phyloP scores from a whole-genome alignment of 2,888 invertebrate species.

The Dendrolimus houi region DNA sequence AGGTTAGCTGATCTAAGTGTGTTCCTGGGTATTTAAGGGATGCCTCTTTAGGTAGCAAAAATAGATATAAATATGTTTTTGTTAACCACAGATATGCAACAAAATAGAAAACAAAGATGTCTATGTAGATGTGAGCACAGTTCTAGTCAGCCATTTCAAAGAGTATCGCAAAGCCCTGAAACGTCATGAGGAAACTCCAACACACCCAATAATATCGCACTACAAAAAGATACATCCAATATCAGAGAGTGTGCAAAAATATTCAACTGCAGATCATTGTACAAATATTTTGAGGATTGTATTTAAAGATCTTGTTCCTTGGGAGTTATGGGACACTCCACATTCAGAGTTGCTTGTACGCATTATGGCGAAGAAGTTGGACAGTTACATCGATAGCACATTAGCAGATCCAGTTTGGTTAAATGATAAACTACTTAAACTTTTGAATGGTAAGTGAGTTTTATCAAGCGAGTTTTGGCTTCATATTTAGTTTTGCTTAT shows the following conservation, averaged over 20 bases:
- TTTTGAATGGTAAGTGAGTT: slow-evolving; percentile 29
- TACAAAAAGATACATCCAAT: slow-evolving; percentile 64
- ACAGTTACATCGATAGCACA: slow-evolving; percentile 61
- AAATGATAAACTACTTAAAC: slow-evolving; percentile 47
- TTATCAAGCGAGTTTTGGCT: too few relatives aligned
- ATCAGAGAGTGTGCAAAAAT: slow-evolving; percentile 41
- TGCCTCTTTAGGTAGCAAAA: too few relatives aligned
- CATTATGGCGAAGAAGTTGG: slow-evolving; percentile 76
- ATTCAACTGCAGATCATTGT: slow-evolving; percentile 73
- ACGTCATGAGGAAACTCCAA: slow-evolving; percentile 64
- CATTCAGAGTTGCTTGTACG: slow-evolving; percentile 79
- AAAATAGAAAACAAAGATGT: slow-evolving; percentile 66
- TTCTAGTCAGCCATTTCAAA: slow-evolving; percentile 78
- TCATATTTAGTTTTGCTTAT: too few relatives aligned
- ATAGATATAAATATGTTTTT: background rate
- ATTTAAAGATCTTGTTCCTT: slow-evolving; percentile 78
- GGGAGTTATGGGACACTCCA: slow-evolving; percentile 81
- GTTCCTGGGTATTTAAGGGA: too few relatives aligned
- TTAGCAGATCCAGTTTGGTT: slow-evolving; percentile 71
- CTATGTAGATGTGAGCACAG: slow-evolving; percentile 60
- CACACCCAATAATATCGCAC: slow-evolving; percentile 54
- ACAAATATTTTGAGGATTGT: slow-evolving; percentile 76
- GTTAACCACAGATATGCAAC: slow-evolving; percentile 46
- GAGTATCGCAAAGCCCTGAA: slow-evolving; percentile 79
- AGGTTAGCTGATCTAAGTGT: too few relatives aligned